These are phyloP conservation scores for Heliconius cydno DNA, from an alignment of 2,888 invertebrate species.

Conservation along the genomic window DNA sequence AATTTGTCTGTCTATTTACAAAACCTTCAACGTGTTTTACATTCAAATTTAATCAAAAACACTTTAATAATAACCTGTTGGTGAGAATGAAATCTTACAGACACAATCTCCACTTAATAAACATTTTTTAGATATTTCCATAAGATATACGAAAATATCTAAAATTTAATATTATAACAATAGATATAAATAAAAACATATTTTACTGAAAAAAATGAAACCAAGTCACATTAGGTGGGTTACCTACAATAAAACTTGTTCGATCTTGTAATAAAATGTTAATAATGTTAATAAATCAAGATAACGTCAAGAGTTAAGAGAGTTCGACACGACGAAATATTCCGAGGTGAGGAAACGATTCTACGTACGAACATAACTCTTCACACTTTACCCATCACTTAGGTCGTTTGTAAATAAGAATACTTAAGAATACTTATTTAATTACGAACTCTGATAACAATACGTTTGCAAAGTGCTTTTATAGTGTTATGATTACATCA, in stretches of 20 bases:
- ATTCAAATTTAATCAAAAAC: conserved; percentile 13
- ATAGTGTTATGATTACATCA: conserved; percentile 19
- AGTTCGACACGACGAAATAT: conserved; percentile 73
- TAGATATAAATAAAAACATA: background rate
- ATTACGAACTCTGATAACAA: conserved; percentile 30
- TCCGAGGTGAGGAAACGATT: conserved; percentile 70
- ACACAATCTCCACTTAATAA: background rate
- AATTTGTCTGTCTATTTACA: conserved; percentile 29
- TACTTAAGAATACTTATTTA: conserved; percentile 27
- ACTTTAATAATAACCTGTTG: conserved; percentile 23
- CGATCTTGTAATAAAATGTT: conserved; percentile 77
- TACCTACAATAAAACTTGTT: conserved; percentile 63
- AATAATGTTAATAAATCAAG: conserved; percentile 80
- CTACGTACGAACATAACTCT: conserved; percentile 50
- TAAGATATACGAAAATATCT: background rate
- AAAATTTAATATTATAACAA: background rate
- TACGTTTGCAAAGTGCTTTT: background rate
- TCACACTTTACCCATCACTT: conserved; percentile 27
- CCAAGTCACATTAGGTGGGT: conserved; percentile 49
- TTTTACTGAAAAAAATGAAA: conserved; percentile 21
- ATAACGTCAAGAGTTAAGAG: conserved; percentile 77
- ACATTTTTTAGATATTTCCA: background rate
- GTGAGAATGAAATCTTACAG: conserved; percentile 2
- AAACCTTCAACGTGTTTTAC: conserved; percentile 21
- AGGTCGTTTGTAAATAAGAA: background rate